Base-by-base conservation (phyloP, 2,888 invertebrate species). In the Pterobdella sp. region DNA sequence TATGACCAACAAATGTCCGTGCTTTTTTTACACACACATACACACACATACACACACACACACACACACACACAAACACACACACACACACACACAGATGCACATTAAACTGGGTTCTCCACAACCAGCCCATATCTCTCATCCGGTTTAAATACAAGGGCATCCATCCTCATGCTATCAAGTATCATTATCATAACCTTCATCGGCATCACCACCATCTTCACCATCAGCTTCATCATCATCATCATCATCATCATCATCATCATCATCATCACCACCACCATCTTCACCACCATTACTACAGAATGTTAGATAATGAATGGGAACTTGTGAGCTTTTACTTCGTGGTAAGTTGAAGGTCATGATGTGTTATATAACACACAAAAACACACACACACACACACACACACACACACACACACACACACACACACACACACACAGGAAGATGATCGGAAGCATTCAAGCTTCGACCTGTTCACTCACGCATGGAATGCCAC, bases 21-120 rank as follows among this genome's bases (percentile, higher is more conserved):
- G n/a, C n/a, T 18, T 49, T 18, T n/a, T 18, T 49, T 49, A 49
- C 52, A 18, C 52, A 49, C 52, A 49, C 52, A 49, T 18, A 49
- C 52, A 49, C 52, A 49, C 52, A 49, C n/a, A 49, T 49, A 49
- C n/a, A 49, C 52, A 49, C n/a, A 49, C 52, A 49, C 14, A 49
- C 14, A 49, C 52, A 18, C n/a, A n/a, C n/a, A n/a, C n/a, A n/a
- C n/a, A n/a, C n/a, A n/a, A n/a, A n/a, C n/a, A n/a, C n/a, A n/a
- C 52, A 49, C 52, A 49, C 52, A 49, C 14, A n/a, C n/a, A 49
- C 14, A 49, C n/a, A 49, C 52, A 49, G n/a, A 49, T 49, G n/a
- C n/a, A n/a, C n/a, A n/a, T n/a, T n/a, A n/a, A n/a, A n/a, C n/a
- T n/a, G n/a, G n/a, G n/a, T n/a, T n/a, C n/a, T n/a, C n/a, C n/a